Base-by-base conservation (phyloP, 1,140 invertebrate species). In the Nasonia giraulti region DNA sequence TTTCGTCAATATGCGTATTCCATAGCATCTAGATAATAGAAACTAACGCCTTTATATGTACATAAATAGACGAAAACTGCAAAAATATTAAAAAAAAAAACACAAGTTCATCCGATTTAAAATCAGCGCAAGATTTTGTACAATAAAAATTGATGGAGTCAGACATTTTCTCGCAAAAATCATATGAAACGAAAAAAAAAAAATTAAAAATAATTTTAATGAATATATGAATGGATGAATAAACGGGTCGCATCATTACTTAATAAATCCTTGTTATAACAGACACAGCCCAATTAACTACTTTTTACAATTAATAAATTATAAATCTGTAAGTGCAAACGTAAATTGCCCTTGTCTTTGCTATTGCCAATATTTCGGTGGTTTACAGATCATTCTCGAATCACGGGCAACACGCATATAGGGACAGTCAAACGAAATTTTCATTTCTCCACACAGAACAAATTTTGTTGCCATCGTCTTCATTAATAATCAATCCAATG, bases 241-340 rank as follows among this genome's bases (percentile, higher is more conserved):
- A 73, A 50, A 66, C 82, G 73, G 76, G 44, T 79, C 71, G 78
- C 71, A 80, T 66, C 31, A 50, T 76, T 80, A 73, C 69, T 84
- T 44, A 73, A 80, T 75, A 75, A 80, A 69, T 80, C 80, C 71
- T 76, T n/a, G 47, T 84, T 68, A 80, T 69, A 80, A 80, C 31
- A 80, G 33, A 80, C 78, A 85, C 83, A 85, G 78, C 83, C 78
- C 40, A 85, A 80, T 81, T 50, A 47, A 68, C 47, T 85, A 84
- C 71, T 84, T 73, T 84, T 85, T 80, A 80, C 55, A 85, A 69
- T 85, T 80, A 85, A 80, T 80, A 80, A 85, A 85, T 80, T 80
- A 80, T 80, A 80, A 81, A 80, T 80, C 71, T 76, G 47, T 80
- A 33, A 33, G 71, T 31, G 78, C 44, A 74, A 85, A 80, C 47